These are phyloP conservation scores for Nibea coibor DNA, from an alignment of 2,113 vertebrate genomes.

Conservation along the genomic window DNA sequence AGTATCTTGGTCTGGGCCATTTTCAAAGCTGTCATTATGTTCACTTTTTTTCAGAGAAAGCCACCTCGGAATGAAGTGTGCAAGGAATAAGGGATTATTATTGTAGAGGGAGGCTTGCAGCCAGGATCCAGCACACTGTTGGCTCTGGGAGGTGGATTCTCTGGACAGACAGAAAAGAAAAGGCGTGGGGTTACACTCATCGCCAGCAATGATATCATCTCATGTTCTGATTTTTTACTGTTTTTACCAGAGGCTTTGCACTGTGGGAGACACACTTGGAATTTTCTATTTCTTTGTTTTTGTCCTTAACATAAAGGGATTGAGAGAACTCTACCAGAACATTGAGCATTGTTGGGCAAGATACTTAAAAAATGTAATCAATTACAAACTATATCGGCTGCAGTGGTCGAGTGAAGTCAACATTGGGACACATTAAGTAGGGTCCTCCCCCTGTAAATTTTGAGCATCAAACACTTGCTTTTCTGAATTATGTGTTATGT, in stretches of 20 bases:
- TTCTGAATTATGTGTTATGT: no score
- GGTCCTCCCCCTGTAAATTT: no score
- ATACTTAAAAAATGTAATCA: neutral
- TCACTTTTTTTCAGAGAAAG: constrained; percentile 8
- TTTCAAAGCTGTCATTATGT: constrained; percentile 24
- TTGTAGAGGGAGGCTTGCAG: constrained; percentile 18
- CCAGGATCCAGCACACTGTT: constrained; percentile 44
- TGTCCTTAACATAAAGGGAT: neutral
- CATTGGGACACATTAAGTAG: no score
- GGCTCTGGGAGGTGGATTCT: constrained; percentile 38
- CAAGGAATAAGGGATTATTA: constrained; percentile 22
- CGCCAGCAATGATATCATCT: constrained; percentile 42
- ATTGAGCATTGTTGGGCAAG: neutral
- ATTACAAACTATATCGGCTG: neutral
- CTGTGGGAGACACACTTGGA: neutral
- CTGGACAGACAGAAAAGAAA: constrained; percentile 24
- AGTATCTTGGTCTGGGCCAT: constrained; percentile 26
- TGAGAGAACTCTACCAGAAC: neutral
- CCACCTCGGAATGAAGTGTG: constrained; percentile 39
- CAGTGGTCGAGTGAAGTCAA: neutral
- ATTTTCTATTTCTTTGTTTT: neutral
- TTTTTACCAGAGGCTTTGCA: constrained; percentile 15
- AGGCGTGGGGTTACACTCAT: constrained; percentile 36
- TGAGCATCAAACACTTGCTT: no score
- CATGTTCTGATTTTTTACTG: constrained; percentile 35